Base-by-base conservation (phyloP, 1,140 invertebrate genomes). In the Sycobia sp. region DNA sequence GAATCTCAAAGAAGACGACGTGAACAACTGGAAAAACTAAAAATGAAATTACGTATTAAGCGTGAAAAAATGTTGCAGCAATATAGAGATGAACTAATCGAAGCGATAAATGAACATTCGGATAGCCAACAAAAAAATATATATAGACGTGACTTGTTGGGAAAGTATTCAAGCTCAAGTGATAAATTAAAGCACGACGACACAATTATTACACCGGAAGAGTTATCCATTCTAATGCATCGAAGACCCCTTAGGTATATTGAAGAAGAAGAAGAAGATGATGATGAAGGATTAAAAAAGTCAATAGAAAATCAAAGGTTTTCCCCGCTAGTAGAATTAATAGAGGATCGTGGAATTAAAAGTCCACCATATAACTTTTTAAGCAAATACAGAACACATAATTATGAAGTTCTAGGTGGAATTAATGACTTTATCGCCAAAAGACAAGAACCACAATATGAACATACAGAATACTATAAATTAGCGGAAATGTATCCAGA, bases 41-140 rank as follows among this genome's bases (percentile, higher is more conserved):
- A 36, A 16, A 32, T 66, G 25, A 73, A 64, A 50, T 29, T 77
- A n/a, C 44, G 63, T 22, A 44, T 39, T 0, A 76, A 51, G 53
- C 61, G 59, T 8, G 56, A 67, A 0, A 61, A 67, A 41, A 36
- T 70, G 1, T 47, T 73, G 7, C 50, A 73, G 11, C 55, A 70
- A 23, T 67, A 62, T 39, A 58, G 51, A 7, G 53, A 67, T 2
- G 62, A 69, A 43, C 20, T 68, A 1, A 7, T 66, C 0, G 36
- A 65, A 7, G 58, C 62, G 9, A 13, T 68, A 34, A 36, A 34
- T 4, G 65, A 63, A 14, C 53, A 23, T 8, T 14, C 29, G 1
- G 32, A 68, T n/a, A 46, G 41, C 7, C 36, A 56, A 8, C 43
- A 63, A 13, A 61, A 63, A 16, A 67, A 54, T 22, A 4, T 73